Percentiles rank a stretch among this genome's conserved stretches.
These are phyloP conservation scores for Lophochroa leadbeateri DNA, from an alignment of 2,113 vertebrate species.

Conservation along the genomic window DNA sequence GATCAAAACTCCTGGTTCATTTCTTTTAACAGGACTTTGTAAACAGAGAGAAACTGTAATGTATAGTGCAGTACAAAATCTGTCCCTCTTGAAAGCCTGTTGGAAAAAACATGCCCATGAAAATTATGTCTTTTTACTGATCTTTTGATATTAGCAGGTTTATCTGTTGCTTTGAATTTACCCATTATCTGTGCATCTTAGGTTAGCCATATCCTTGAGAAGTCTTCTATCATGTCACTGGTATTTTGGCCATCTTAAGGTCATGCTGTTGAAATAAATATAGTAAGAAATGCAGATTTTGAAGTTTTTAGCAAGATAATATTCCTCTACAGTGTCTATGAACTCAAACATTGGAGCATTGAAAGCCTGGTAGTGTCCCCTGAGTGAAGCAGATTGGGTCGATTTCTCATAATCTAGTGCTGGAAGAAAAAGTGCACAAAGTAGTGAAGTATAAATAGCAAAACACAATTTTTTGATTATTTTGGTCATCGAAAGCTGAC, in stretches of 20 bases:
- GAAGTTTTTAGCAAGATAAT: neutral
- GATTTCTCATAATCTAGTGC: neutral
- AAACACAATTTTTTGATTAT: constrained; percentile 14
- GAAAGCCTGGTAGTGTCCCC: neutral
- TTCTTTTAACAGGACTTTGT: neutral
- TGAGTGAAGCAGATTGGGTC: neutral
- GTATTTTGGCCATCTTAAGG: neutral
- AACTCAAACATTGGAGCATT: rapidly evolving
- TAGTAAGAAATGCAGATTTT: neutral
- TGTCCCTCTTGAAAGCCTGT: neutral
- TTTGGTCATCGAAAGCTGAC: constrained; percentile 34
- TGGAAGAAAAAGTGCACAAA: neutral
- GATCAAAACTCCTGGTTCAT: neutral
- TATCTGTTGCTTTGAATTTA: neutral
- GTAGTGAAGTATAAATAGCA: constrained; percentile 26
- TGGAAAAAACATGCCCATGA: neutral
- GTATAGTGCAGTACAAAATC: neutral
- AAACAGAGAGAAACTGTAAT: neutral
- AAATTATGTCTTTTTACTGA: neutral
- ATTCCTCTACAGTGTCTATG: neutral
- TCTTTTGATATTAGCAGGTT: neutral
- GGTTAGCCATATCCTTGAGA: neutral
- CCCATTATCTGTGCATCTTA: neutral
- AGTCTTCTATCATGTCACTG: neutral
- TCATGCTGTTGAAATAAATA: neutral